Base-by-base conservation (phyloP, 2,797 vertebrate genomes). In the Hoplostethus atlanticus region DNA sequence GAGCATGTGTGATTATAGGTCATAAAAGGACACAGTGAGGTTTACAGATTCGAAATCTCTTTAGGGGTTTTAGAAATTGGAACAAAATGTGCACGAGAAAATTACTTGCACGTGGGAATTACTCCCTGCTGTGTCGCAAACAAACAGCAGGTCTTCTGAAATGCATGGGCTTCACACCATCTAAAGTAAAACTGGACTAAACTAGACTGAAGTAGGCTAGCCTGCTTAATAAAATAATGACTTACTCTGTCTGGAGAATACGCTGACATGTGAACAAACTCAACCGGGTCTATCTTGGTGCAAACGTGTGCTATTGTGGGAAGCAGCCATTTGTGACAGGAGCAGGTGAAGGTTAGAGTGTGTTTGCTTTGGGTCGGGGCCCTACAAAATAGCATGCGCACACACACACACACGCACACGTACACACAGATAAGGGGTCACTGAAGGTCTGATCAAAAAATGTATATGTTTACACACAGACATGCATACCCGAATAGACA, bases 301-400 rank as follows among this genome's bases (percentile, higher is more conserved):
- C 5, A 15, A 31, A 48, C 15, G 46, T 48, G 46, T n/a, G 46
- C 53, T 50, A n/a, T 2, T 6, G 74, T 91, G 87, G 79, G 88
- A 93, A 91, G 15, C 6, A 61, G 11, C 68, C 86, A 87, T 86
- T 83, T 90, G 87, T 81, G 59, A 80, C 82, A 73, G 65, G 55
- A 84, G 17, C 46, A 68, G 71, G 67, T 77, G 64, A 86, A 71
- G 57, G 73, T 76, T 54, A 73, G 9, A 1, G 17, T 30, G 9
- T 79, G 55, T 84, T 85, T 87, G 75, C 72, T 64, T 68, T 83
- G 6, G 1, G 42, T 30, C 21, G 11, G 40, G 51, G 30, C 38
- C n/a, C 7, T 21, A 21, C 21, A 48, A 48, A 66, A 73, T 68
- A 54, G 16, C 30, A 30, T n/a, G 59, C 17, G 47, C 36, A 50